Evolutionary conservation across 2,797 vertebrate genomes (phyloP).

Genomic region (Dicrostonyx torquatus): DNA sequence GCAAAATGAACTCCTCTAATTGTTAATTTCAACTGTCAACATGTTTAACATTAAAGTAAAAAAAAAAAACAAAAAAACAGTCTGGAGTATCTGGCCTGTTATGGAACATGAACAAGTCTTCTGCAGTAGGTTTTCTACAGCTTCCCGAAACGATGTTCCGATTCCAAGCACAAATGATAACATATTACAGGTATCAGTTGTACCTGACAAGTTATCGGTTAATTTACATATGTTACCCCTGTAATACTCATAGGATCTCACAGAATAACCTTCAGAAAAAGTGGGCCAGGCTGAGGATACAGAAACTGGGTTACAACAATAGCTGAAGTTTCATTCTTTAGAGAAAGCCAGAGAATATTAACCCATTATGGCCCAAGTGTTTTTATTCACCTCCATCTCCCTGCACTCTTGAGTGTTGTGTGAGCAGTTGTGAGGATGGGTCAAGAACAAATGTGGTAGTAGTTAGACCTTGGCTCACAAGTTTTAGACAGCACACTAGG

Average conservation of each 20-base stretch:
- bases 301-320: slow-evolving; percentile 39
- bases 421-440: neutral
- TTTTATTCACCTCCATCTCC: neutral
- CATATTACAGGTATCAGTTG: neutral
- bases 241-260: slow-evolving; percentile 44
- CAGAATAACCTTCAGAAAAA: slow-evolving; percentile 58
- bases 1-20: neutral
- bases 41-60: slow-evolving; percentile 14
- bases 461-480: neutral
- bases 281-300: slow-evolving; percentile 45
- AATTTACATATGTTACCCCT: slow-evolving; percentile 35
- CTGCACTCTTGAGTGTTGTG: neutral
- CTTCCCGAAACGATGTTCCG: neutral
- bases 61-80: neutral
- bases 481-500: neutral
- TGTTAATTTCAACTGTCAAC: slow-evolving; percentile 39
- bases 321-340: slow-evolving; percentile 27
- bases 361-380: neutral
- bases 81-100: neutral
- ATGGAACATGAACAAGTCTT: neutral
- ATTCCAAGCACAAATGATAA: slow-evolving; percentile 36
- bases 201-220: neutral
- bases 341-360: neutral
- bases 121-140: neutral
- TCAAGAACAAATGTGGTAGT: neutral